Conservation (phyloP, 2,797 vertebrate genomes). For the Labeo calbasu region DNA sequence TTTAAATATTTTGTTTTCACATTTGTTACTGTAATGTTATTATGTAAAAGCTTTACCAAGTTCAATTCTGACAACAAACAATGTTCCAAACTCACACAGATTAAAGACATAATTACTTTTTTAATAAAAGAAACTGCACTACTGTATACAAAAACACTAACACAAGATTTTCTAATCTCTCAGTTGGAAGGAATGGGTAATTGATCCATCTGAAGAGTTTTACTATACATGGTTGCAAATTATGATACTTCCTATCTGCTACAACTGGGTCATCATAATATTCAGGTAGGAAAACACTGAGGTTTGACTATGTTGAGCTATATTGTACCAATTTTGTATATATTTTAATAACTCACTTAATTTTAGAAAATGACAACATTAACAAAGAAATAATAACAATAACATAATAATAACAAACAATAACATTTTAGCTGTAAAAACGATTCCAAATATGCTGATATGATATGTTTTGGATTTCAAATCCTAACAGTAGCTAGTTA, state of each 20-base stretch:
- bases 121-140: no score
- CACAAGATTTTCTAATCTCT: conserved; percentile 6
- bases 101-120: neutral
- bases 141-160: neutral
- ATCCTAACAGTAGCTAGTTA: no score
- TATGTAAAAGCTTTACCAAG: neutral
- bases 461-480: neutral
- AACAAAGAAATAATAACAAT: no score
- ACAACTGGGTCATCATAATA: conserved; percentile 89
- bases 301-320: neutral
- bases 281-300: conserved; percentile 78
- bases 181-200: conserved; percentile 75
- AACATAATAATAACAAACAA: no score
- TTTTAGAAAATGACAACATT: neutral
- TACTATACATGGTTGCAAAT: conserved; percentile 88
- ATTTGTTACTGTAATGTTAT: neutral
- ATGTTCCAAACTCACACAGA: neutral
- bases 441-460: neutral
- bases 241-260: conserved; percentile 86
- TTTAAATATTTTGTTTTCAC: neutral
- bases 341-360: neutral
- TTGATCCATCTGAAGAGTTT: conserved; percentile 87
- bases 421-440: neutral
- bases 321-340: neutral
- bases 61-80: neutral